Evolutionary conservation across 2,888 invertebrate genomes (phyloP).

Genomic region (Dione vanillae): DNA sequence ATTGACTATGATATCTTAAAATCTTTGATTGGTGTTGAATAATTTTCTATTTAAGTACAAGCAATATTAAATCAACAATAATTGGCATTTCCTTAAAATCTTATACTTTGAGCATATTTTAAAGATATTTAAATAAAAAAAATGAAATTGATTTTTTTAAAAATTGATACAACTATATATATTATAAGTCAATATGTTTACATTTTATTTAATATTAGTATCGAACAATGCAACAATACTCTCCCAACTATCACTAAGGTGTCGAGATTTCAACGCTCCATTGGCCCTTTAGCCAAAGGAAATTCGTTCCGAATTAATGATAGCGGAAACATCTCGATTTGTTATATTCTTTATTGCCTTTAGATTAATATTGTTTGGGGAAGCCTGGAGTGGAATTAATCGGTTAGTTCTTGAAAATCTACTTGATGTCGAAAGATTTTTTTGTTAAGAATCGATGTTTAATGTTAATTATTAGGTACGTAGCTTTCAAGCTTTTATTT

Average conservation of each 20-base stretch:
- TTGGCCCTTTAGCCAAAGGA: constrained; percentile 59
- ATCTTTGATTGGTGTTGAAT: too few relatives aligned
- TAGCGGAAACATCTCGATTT: constrained; percentile 66
- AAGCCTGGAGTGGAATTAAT: constrained; percentile 47
- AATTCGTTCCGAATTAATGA: constrained; percentile 64
- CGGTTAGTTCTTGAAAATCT: constrained; percentile 34
- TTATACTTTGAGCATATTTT: too few relatives aligned
- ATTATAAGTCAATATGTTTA: too few relatives aligned
- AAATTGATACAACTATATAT: too few relatives aligned
- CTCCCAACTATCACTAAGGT: constrained; percentile 58
- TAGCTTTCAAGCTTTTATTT: too few relatives aligned
- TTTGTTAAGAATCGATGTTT: neutral
- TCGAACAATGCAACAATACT: constrained; percentile 50
- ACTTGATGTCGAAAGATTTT: neutral
- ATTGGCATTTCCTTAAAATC: too few relatives aligned
- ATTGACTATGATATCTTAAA: too few relatives aligned
- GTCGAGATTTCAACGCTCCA: constrained; percentile 68
- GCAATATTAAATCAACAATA: too few relatives aligned
- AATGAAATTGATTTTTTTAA: too few relatives aligned
- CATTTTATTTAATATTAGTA: neutral
- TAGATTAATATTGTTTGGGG: constrained; percentile 48
- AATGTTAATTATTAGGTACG: too few relatives aligned
- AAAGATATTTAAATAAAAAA: too few relatives aligned
- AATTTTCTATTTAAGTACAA: too few relatives aligned
- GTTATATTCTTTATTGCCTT: constrained; percentile 53